A percentile compares a stretch with the other conserved stretches of the same genome.
phyloP scores from a whole-genome alignment of 2,888 invertebrate species.

The Lepetodrilus schrolli region DNA sequence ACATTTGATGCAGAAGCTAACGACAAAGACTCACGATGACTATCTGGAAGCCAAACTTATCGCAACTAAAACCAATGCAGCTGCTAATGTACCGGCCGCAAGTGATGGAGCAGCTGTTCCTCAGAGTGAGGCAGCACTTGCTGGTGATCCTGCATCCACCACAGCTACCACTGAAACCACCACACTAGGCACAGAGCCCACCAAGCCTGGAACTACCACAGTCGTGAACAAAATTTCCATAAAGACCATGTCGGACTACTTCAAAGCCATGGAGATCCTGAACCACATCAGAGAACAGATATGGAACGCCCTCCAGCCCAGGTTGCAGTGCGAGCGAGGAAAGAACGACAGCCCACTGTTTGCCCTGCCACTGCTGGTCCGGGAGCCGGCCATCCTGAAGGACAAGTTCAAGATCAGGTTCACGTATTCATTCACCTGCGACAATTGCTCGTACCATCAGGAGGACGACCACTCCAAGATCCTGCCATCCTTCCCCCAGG shows the following conservation, averaged over 20 bases:
- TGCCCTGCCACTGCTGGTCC: slow-evolving; percentile 65
- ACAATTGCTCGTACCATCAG: slow-evolving; percentile 53
- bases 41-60: not conserved
- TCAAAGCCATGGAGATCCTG: slow-evolving; percentile 51
- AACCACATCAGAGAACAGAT: slow-evolving; percentile 61
- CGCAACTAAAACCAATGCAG: not conserved
- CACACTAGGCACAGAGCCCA: slow-evolving; percentile 23
- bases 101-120: not conserved
- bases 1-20: slow-evolving; percentile 42
- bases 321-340: slow-evolving; percentile 67
- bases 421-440: slow-evolving; percentile 50
- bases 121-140: not conserved
- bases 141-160: not conserved
- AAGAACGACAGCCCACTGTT: slow-evolving; percentile 71
- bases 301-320: slow-evolving; percentile 63
- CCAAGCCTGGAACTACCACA: not conserved
- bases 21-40: slow-evolving; percentile 26
- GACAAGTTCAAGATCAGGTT: slow-evolving; percentile 60
- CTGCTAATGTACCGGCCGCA: not conserved
- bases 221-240: not conserved
- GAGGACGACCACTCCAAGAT: slow-evolving; percentile 52
- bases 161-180: not conserved
- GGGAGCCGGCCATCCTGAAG: slow-evolving; percentile 52
- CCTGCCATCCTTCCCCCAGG: slow-evolving; percentile 65
- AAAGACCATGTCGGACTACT: slow-evolving; percentile 39